A percentile compares a stretch with the other conserved stretches of the same genome.
phyloP scores from a whole-genome alignment of 2,113 vertebrate genomes.

The Desmodus rotundus region DNA sequence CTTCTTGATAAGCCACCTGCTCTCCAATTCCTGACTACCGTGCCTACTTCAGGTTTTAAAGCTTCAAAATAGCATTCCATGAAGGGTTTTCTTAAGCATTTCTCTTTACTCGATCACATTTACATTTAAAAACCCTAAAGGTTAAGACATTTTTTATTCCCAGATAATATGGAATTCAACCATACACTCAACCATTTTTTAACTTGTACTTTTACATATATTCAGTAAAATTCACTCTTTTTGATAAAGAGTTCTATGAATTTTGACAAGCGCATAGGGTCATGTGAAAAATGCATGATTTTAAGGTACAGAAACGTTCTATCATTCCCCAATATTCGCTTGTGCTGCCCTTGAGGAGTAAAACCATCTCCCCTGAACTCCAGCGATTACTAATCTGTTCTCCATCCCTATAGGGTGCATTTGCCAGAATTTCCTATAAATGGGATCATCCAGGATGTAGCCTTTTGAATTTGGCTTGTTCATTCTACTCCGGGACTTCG shows the following conservation, averaged over 20 bases:
- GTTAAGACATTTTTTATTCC: not conserved
- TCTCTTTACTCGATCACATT: conserved; percentile 33
- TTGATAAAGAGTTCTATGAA: not conserved
- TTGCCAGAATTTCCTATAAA: not conserved
- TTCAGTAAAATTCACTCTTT: not conserved
- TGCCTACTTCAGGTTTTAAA: not conserved
- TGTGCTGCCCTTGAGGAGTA: not conserved
- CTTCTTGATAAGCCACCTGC: not conserved
- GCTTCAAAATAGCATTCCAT: conserved; percentile 63
- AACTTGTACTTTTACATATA: not conserved
- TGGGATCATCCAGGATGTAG: not conserved
- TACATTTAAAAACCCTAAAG: conserved; percentile 25
- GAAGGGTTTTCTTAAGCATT: not conserved
- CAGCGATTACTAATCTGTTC: not conserved
- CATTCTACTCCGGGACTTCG: not conserved
- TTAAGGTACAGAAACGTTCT: not conserved
- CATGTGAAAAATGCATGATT: not conserved
- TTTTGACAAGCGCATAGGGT: not conserved
- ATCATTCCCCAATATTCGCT: not conserved
- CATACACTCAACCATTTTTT: conserved; percentile 22
- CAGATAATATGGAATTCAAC: conserved; percentile 19
- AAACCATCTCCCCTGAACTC: not conserved
- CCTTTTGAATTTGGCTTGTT: not conserved
- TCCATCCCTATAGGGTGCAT: not conserved
- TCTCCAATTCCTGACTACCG: not conserved